Conservation (phyloP, 2,888 invertebrate genomes). For the Leptopilina syphax region DNA sequence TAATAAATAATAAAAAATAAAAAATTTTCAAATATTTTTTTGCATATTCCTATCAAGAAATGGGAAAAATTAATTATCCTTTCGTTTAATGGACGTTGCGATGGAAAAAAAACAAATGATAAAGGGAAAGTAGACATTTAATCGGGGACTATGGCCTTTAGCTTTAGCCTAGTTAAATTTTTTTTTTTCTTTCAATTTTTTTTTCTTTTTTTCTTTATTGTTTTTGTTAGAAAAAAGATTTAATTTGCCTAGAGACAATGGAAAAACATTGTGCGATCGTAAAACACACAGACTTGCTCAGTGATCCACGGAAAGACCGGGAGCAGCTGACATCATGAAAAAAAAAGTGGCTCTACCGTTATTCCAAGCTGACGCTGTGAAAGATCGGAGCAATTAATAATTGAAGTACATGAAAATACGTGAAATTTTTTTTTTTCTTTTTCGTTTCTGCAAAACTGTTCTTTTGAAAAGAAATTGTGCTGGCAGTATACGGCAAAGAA, state of each 20-base stretch:
- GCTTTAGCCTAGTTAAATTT: neutral
- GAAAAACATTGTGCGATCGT: slow-evolving; percentile 31
- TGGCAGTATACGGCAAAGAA: neutral
- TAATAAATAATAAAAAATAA: neutral
- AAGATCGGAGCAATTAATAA: slow-evolving; percentile 37
- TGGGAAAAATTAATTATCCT: slow-evolving; percentile 3
- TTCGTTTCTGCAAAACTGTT: neutral
- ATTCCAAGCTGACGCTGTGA: slow-evolving; percentile 38
- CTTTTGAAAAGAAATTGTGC: slow-evolving; percentile 19
- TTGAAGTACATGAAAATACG: slow-evolving; percentile 25
- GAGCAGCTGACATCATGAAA: slow-evolving; percentile 37
- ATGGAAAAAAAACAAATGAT: neutral
- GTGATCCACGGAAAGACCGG: slow-evolving; percentile 33
- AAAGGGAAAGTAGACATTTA: slow-evolving; percentile 13
- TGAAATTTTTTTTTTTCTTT: neutral
- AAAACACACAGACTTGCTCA: slow-evolving; percentile 35
- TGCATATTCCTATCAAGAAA: neutral
- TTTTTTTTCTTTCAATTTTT: neutral
- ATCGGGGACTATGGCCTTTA: neutral
- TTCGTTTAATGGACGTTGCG: neutral
- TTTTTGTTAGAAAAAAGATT: neutral
- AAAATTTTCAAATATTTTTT: neutral
- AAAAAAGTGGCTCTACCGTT: slow-evolving; percentile 34
- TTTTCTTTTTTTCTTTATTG: neutral
- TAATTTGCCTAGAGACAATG: slow-evolving; percentile 32